Evolutionary conservation across 37 sponge, comb jelly and placozoan species (phyloP), one percentile per base, ranked within the genome.

Genomic region (Petrosia ficiformis): DNA sequence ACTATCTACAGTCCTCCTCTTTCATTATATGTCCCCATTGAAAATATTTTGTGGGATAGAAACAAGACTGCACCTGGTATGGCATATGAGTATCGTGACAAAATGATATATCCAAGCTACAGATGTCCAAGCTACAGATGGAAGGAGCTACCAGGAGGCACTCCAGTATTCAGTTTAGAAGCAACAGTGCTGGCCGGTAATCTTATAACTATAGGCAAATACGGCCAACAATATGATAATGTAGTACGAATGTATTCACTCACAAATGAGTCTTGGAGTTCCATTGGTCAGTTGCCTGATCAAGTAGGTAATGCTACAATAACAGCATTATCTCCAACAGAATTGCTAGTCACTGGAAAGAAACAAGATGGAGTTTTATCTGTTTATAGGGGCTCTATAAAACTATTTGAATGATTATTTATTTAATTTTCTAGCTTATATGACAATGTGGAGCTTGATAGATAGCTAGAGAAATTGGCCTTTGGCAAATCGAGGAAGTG

Each of bases 41-140:
- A 74, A 21, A 35, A 74, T 35, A 21, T 74, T 26, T 35, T 74
- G 37, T 74, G 35, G 25, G 61, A 74, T 30, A 74, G 75, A 25
- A 74, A 74, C 39, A 74, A 74, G 61, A 32, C 35, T 58, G 37
- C 34, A 8, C 61, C 75, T 16, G 75, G 75, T 37, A 74, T 30
- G 24, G 75, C 75, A 34, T 74, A 34, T 58, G 61, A 74, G 61
- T 8, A 74, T 58, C 75, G 75, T 34, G 35, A 74, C 11, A 35
- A 74, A 32, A 54, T 74, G 36, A 74, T 74, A 8, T 74, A 33
- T 58, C 75, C 75, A 10, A 74, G 75, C 39, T 74, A 74, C 61
- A n/a, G n/a, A n/a, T n/a, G n/a, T n/a, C n/a, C n/a, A n/a, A n/a
- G n/a, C n/a, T n/a, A n/a, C n/a, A 56, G 75, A 32, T 74, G 75